phyloP scores from a whole-genome alignment of 2,797 vertebrate species.

The Paratrypauchen microcephalus region DNA sequence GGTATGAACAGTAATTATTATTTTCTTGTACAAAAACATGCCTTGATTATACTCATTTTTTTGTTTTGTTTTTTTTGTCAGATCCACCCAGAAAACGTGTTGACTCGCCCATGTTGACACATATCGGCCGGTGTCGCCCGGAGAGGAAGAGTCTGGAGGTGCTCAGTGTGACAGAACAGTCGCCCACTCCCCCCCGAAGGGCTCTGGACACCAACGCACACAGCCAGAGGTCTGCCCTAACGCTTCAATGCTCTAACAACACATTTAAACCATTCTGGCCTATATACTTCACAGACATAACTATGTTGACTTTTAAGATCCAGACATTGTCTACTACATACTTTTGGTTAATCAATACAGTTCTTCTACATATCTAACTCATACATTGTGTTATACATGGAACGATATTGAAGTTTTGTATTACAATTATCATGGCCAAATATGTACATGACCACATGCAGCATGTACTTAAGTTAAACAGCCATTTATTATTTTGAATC shows the following conservation, averaged over 20 bases:
- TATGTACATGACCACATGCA: too few species aligned
- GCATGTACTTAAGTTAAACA: too few species aligned
- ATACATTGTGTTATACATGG: too few species aligned
- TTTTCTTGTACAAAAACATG: neutral
- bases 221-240: slow-evolving; percentile 82
- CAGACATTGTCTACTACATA: too few species aligned
- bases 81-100: slow-evolving; percentile 86
- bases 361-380: neutral
- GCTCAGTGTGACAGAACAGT: slow-evolving; percentile 88
- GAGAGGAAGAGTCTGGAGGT: slow-evolving; percentile 93
- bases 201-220: slow-evolving; percentile 89
- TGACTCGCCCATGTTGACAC: slow-evolving; percentile 90
- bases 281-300: neutral
- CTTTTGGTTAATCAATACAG: neutral
- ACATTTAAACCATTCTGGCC: neutral
- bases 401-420: too few species aligned
- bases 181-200: slow-evolving; percentile 86
- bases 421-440: too few species aligned
- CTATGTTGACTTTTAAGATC: neutral
- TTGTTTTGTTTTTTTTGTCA: slow-evolving; percentile 25
- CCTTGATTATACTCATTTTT: too few species aligned
- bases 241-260: neutral
- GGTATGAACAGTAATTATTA: slow-evolving; percentile 52
- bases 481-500: too few species aligned
- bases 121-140: slow-evolving; percentile 89